Evolutionary conservation across 2,113 vertebrate species (phyloP).

Genomic region (Rhombomys opimus): DNA sequence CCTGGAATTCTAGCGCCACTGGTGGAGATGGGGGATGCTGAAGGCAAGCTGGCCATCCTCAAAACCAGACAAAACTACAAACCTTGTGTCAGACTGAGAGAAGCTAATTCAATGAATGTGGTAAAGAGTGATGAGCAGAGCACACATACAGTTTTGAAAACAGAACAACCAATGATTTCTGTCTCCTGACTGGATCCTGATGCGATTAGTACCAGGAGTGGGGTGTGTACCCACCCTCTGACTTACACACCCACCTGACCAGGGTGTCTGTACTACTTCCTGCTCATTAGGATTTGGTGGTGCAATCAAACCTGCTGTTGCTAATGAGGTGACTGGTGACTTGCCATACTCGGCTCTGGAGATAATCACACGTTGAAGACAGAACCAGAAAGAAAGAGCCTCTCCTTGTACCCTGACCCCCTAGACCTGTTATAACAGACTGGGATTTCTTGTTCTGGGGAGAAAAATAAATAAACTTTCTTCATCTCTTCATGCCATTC

Average conservation of each 20-base stretch:
- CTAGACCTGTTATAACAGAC: neutral
- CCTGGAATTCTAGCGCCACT: neutral
- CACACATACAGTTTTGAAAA: neutral
- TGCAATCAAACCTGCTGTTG: neutral
- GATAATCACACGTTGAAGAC: neutral
- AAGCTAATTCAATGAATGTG: neutral
- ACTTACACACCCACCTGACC: neutral
- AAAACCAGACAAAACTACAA: neutral
- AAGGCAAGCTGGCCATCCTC: neutral
- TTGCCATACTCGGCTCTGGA: neutral
- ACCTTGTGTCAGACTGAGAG: neutral
- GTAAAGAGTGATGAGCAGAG: neutral
- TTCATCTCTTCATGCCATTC: conserved; percentile 20
- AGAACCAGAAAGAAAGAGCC: neutral
- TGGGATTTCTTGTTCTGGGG: neutral
- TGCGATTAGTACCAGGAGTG: neutral
- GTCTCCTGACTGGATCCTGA: neutral
- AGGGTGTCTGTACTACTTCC: neutral
- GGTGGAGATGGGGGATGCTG: neutral
- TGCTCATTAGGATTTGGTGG: neutral
- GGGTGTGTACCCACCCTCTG: too few species aligned
- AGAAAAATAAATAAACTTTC: neutral
- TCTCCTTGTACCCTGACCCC: neutral
- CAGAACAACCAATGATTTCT: neutral
- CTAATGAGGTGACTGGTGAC: neutral